Base-by-base conservation (phyloP, 1,140 invertebrate species). In the Lineus longissimus region DNA sequence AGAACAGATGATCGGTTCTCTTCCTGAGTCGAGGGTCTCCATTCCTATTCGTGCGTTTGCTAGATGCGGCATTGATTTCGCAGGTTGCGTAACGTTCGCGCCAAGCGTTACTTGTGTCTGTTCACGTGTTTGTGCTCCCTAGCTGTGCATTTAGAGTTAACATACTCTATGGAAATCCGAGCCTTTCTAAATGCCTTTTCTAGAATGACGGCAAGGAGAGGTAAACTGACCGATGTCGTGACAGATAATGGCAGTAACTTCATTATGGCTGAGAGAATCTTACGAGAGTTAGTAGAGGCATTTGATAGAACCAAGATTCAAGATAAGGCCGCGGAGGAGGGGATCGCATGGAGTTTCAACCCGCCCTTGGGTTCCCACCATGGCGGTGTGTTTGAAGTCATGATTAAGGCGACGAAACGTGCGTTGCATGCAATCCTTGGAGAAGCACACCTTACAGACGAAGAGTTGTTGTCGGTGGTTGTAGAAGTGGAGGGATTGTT, bases 401-500 rank as follows among this genome's bases (percentile, higher is more conserved):
- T 62, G 56, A 47, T 67, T 2, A 59, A 61, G 40, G 33, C 43
- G 9, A 43, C 25, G 4, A 62, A 61, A 55, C 33, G 56, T 15
- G 57, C 55, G 2, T 4, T 64, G 1, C 13, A 27, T 17, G 23
- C 19, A 1, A 55, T 63, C 13, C 19, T 66, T 6, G 41, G 30
- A 19, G 45, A 36, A 15, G 47, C 33, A 6, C 15, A 36, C 1
- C 30, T 66, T 0, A 43, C 4, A 6, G 47, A 64, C 47, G 56
- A 63, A 23, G 45, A 55, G 55, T 33, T 60, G 19, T 2, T 30
- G 30, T 68, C 72, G 13, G 59, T 67, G 1, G 29, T 76, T 23
- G 58, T 56, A 0, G 67, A 67, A 27, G 68, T 63, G 4, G 71
- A 72, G 58, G 31, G 55, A 2, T 55, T 70, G 0, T 41, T 76